Percentiles rank a stretch among this genome's conserved stretches.
Evolutionary conservation across 2,113 vertebrate genomes (phyloP).

Genomic region (Malurus elegans): DNA sequence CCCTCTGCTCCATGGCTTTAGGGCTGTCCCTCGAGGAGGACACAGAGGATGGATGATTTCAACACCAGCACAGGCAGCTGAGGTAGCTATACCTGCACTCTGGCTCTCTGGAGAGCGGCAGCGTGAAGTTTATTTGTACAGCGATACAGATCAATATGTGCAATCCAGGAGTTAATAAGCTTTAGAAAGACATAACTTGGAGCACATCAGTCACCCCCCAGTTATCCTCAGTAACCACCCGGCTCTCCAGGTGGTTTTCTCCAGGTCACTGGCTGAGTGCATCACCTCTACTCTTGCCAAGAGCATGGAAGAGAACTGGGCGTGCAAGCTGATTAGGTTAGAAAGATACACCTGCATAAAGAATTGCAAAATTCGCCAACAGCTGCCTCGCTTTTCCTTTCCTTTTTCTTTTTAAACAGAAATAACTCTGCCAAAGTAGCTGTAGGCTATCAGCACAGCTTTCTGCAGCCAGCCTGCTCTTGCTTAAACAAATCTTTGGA

Average conservation of each 20-base stretch:
- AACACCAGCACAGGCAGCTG: background rate
- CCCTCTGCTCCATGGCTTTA: background rate
- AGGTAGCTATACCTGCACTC: background rate
- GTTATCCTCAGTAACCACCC: background rate
- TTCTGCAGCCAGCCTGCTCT: background rate
- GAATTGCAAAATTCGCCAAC: background rate
- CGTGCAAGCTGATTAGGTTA: background rate
- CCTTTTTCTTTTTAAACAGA: background rate
- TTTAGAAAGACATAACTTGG: background rate
- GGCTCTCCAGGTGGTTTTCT: background rate
- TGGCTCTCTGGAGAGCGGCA: background rate
- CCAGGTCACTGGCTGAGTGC: background rate
- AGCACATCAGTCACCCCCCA: background rate
- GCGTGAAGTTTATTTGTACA: background rate
- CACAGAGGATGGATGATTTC: background rate
- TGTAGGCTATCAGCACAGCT: background rate
- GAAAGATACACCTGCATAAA: background rate
- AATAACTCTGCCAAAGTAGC: background rate
- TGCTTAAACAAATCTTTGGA: background rate
- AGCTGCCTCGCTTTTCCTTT: background rate
- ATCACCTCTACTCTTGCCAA: background rate
- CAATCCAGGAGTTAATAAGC: conserved; percentile 2
- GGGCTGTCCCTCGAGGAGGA: background rate
- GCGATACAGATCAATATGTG: background rate
- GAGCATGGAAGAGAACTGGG: background rate